Percentiles rank a stretch among this genome's conserved stretches.
These are phyloP conservation scores for Synanceia verrucosa DNA, from an alignment of 2,797 vertebrate genomes.

Conservation along the genomic window DNA sequence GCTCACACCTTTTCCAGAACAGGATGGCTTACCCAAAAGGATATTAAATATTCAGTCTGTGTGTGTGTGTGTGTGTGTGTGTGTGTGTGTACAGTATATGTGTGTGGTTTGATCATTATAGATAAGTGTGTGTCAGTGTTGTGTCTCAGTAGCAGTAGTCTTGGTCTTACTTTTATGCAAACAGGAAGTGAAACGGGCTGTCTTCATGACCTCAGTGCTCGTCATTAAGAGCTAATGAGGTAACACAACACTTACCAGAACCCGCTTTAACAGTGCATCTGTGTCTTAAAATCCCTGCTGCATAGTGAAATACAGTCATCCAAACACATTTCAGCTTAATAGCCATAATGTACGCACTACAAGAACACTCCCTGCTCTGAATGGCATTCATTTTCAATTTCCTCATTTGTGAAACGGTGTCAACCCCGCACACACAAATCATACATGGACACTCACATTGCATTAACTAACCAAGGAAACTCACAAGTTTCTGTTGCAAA, in stretches of 20 bases:
- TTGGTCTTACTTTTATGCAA: slow-evolving; percentile 29
- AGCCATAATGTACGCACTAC: neutral
- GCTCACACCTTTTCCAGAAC: slow-evolving; percentile 59
- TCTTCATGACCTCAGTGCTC: slow-evolving; percentile 28
- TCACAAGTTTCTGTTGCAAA: slow-evolving; percentile 13
- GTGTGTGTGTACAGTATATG: slow-evolving; percentile 1
- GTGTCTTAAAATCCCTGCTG: neutral
- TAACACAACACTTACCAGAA: slow-evolving; percentile 30
- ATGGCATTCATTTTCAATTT: slow-evolving; percentile 3
- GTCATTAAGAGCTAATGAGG: slow-evolving; percentile 55
- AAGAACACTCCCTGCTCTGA: neutral
- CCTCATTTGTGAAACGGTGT: slow-evolving; percentile 18
- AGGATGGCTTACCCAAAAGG: slow-evolving; percentile 48
- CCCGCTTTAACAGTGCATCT: slow-evolving; percentile 15
- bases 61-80: slow-evolving; percentile 8
- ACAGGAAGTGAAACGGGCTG: slow-evolving; percentile 25
- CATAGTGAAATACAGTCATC: slow-evolving; percentile 3
- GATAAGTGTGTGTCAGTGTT: neutral
- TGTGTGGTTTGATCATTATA: slow-evolving; percentile 24
- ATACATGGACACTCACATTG: neutral
- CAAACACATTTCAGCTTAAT: neutral
- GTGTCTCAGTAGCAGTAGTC: slow-evolving; percentile 25
- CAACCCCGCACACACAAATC: neutral
- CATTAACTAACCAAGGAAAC: slow-evolving; percentile 16
- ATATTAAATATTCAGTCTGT: slow-evolving; percentile 72